These are phyloP conservation scores for Sterrhoptilus dennistouni DNA, from an alignment of 2,113 vertebrate species.

Conservation along the genomic window DNA sequence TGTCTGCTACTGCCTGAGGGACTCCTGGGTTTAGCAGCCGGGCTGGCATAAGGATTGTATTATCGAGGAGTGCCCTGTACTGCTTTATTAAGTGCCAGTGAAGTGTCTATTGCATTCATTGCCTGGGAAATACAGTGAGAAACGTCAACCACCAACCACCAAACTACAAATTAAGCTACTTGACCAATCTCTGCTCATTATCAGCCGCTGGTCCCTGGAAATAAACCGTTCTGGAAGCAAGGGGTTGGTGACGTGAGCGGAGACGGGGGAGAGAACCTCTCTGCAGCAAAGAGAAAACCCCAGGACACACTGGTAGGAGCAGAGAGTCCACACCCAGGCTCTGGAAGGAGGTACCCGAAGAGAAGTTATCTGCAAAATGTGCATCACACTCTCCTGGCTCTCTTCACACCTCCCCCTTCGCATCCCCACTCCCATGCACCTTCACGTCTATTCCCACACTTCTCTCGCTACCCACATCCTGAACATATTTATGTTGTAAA, in stretches of 20 bases:
- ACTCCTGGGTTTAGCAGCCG: constrained; percentile 57
- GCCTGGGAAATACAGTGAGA: constrained; percentile 29
- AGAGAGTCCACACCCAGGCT: constrained; percentile 17
- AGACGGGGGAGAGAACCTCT: background rate
- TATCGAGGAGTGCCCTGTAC: constrained; percentile 49
- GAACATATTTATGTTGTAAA: constrained; percentile 72
- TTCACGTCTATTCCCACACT: constrained; percentile 66
- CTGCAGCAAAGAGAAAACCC: background rate
- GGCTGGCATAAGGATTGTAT: constrained; percentile 69
- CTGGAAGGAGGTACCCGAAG: constrained; percentile 31
- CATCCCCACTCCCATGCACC: constrained; percentile 68
- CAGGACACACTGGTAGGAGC: constrained; percentile 5
- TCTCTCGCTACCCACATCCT: constrained; percentile 68
- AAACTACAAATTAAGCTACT: constrained; percentile 18
- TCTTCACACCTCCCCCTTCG: constrained; percentile 69
- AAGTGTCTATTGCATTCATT: constrained; percentile 49
- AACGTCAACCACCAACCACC: background rate
- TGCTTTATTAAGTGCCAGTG: constrained; percentile 71
- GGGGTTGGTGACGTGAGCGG: background rate
- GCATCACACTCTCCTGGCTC: constrained; percentile 69
- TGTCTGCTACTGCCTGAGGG: constrained; percentile 68
- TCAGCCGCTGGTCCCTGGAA: background rate
- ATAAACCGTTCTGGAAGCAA: background rate
- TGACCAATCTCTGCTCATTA: background rate
- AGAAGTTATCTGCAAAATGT: constrained; percentile 67